Conservation (phyloP, 2,797 vertebrate genomes). For the Syndactyla subalaris region DNA sequence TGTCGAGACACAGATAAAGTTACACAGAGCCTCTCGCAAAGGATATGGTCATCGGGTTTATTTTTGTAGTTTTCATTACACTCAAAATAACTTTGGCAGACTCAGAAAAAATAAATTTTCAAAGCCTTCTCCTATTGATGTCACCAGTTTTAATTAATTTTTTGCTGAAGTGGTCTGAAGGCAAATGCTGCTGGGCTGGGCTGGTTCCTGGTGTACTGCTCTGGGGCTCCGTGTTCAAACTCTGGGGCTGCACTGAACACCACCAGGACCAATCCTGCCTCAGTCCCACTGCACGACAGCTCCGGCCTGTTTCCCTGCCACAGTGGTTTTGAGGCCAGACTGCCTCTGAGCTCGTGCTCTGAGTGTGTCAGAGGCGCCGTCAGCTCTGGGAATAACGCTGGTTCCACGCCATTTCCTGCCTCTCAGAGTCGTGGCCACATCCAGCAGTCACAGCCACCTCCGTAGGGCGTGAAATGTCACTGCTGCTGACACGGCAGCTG, state of each 20-base stretch:
- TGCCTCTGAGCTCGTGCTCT: neutral
- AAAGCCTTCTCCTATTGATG: conserved; percentile 38
- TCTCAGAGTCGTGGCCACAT: neutral
- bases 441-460: neutral
- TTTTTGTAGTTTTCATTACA: conserved; percentile 70
- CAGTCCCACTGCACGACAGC: neutral
- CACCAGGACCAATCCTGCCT: neutral
- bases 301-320: neutral
- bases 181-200: neutral
- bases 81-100: conserved; percentile 63
- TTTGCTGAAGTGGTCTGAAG: conserved; percentile 40
- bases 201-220: neutral
- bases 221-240: neutral
- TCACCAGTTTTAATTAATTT: conserved; percentile 66
- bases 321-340: conserved; percentile 30
- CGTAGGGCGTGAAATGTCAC: neutral
- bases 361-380: neutral
- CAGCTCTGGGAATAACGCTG: conserved; percentile 25
- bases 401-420: neutral
- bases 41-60: conserved; percentile 60
- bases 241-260: neutral
- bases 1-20: conserved; percentile 49
- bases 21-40: conserved; percentile 40
- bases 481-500: neutral
- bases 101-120: conserved; percentile 63